phyloP scores from a whole-genome alignment of 2,797 vertebrate species.

The Vultur gryphus region DNA sequence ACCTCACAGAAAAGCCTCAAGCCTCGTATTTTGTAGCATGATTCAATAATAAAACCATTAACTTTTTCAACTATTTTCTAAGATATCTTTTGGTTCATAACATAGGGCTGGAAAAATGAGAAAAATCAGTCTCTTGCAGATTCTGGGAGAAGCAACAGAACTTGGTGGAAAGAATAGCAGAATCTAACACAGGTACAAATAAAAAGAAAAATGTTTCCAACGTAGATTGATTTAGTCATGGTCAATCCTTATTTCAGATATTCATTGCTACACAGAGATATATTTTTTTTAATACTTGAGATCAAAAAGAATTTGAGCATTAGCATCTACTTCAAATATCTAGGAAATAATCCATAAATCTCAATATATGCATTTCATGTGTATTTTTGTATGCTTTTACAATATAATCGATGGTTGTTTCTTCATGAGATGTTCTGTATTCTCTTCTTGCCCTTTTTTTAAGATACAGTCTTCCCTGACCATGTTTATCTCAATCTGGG shows the following conservation, averaged over 20 bases:
- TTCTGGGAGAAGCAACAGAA: not conserved
- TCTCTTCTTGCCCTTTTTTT: not conserved
- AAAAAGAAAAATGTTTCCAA: not conserved
- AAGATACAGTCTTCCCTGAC: not conserved
- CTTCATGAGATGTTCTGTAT: not conserved
- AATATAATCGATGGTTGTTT: not conserved
- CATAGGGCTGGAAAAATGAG: not conserved
- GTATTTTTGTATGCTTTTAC: not conserved
- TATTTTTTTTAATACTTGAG: not conserved
- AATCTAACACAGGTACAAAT: not conserved
- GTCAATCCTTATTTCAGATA: not conserved
- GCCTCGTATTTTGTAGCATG: fast-evolving
- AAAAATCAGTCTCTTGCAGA: not conserved
- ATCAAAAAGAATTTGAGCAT: conserved; percentile 4
- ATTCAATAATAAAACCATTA: not conserved
- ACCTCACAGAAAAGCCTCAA: not conserved
- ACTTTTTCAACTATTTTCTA: not conserved
- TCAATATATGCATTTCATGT: not conserved
- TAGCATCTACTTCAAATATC: not conserved
- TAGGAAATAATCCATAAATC: not conserved
- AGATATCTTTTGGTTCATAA: not conserved
- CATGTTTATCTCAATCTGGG: not conserved
- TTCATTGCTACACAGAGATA: not conserved
- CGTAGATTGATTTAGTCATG: not conserved
- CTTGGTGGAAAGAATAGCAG: not conserved